Evolutionary conservation across 2,797 vertebrate genomes (phyloP).

Genomic region (Peromyscus melanophrys): DNA sequence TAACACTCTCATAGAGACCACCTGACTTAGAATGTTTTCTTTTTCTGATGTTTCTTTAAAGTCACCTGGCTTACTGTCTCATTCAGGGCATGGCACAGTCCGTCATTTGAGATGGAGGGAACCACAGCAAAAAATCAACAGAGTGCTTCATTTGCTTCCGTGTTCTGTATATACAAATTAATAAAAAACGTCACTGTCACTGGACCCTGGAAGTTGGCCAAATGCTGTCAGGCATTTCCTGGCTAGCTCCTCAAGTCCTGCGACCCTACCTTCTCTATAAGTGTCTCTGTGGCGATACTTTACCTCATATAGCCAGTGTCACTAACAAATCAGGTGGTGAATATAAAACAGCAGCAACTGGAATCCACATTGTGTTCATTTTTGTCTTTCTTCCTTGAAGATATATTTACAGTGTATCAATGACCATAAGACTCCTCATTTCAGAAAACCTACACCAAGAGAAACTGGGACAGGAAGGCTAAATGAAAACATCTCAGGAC

Average conservation of each 20-base stretch:
- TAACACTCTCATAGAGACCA: background rate
- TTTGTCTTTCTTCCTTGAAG: background rate
- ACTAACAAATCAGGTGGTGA: background rate
- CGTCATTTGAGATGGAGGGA: background rate
- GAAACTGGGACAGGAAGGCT: background rate
- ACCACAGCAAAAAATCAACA: background rate
- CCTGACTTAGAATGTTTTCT: background rate
- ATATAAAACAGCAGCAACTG: background rate
- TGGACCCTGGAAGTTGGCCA: background rate
- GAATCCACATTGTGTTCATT: background rate
- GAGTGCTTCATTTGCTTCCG: background rate
- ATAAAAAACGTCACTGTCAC: background rate
- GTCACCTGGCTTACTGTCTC: background rate
- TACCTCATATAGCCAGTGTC: background rate
- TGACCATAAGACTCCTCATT: background rate
- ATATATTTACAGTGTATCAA: background rate
- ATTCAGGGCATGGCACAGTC: background rate
- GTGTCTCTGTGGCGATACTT: background rate
- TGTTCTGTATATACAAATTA: background rate
- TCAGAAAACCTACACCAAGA: background rate
- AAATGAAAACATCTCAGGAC: slow-evolving; percentile 2
- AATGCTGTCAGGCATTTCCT: background rate
- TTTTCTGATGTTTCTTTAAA: background rate
- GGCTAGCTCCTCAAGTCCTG: background rate
- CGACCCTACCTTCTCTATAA: background rate